Evolutionary conservation across 1,140 invertebrate genomes (phyloP), one percentile per base, ranked within the genome.

Genomic region (Galendromus occidentalis): DNA sequence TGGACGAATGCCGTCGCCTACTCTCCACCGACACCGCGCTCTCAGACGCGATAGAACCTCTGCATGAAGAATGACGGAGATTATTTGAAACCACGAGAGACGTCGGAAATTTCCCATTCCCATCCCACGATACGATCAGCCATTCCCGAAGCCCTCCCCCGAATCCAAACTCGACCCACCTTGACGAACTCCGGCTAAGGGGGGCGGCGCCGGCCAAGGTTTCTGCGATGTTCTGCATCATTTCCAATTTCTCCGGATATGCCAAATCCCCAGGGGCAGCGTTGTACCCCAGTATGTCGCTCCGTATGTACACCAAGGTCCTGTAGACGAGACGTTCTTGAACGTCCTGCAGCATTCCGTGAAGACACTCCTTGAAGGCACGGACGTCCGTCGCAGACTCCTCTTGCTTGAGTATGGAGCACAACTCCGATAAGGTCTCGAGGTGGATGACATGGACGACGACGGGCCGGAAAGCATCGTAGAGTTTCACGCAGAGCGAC

Each of bases 361-460:
- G 79, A 64, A 89, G 87, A 39, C 88, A 82, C 39, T 80, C 81
- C 1, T 87, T 87, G 78, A 98, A 92, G 12, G 89, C 86, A 51
- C 80, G 76, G n/a, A 91, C 75, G 17, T 84, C 72, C 79, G 70
- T 66, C 1, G 68, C 68, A 67, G 51, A n/a, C 33, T 71, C 69
- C 33, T 44, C 29, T 33, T 69, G 64, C 69, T 79, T 83, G 1
- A 98, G 78, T 68, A 98, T 96, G 39, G 86, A 86, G 73, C 93
- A 98, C 22, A 98, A 83, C 76, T 98, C 95, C 0, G 93, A 88
- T 14, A 98, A 76, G 0, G 94, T 96, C 80, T 99, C 95, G 70
- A 98, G 79, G 78, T 98, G 94, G 74, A 94, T 91, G 63, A 98
- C 89, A 73, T 95, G 89, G 68, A 98, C 95, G 42, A 99, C 87